Percentiles rank a stretch among this genome's conserved stretches.
phyloP scores from a whole-genome alignment of 2,797 vertebrate genomes.

The Peromyscus eremicus region DNA sequence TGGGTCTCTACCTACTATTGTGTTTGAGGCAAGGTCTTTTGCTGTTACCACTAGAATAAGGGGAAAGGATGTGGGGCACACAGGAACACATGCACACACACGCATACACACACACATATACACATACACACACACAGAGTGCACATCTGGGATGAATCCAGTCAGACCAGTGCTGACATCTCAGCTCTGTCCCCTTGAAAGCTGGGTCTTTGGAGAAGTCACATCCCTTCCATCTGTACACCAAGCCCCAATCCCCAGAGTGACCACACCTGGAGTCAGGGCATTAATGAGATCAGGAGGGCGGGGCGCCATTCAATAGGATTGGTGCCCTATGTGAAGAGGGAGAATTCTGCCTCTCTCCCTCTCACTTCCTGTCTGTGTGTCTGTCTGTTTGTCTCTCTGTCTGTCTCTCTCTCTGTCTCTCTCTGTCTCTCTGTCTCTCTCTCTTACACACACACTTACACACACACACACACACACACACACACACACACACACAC shows the following conservation, averaged over 20 bases:
- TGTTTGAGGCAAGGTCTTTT: background rate
- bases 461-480: background rate
- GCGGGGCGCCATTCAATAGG: background rate
- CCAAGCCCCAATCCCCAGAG: background rate
- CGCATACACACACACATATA: background rate
- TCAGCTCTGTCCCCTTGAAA: background rate
- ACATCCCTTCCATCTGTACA: fast-evolving
- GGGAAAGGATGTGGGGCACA: no score
- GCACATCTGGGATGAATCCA: background rate
- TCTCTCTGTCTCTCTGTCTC: no score
- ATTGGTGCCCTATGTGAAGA: background rate
- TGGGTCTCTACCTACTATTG: background rate
- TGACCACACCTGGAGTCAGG: background rate
- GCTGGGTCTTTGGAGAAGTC: background rate
- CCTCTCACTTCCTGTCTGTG: background rate
- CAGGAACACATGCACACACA: no score
- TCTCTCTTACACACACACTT: no score
- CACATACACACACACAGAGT: background rate
- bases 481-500: background rate
- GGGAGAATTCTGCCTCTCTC: background rate
- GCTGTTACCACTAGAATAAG: no score
- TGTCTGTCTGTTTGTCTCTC: background rate
- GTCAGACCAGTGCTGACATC: background rate
- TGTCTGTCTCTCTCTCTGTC: no score
- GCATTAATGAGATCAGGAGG: background rate